Percentiles rank a stretch among this genome's conserved stretches.
Conservation (phyloP, 2,113 vertebrate species). For the Callopanchax toddi region DNA sequence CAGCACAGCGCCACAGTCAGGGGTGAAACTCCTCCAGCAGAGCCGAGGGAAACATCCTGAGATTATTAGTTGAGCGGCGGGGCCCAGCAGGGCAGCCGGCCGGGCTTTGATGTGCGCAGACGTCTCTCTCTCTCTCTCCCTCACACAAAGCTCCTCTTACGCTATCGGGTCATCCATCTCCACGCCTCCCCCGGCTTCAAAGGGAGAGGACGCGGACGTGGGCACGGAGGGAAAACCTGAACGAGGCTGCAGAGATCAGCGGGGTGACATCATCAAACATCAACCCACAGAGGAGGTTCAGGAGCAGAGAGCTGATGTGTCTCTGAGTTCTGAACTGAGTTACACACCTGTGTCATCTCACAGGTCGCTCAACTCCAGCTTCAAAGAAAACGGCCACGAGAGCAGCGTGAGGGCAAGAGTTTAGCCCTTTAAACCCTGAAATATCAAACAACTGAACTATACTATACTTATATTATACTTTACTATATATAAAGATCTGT, state of each 20-base stretch:
- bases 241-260: neutral
- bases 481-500: no score
- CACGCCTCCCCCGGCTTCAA: conserved; percentile 57
- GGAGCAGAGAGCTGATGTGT: no score
- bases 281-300: conserved; percentile 10
- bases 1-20: conserved; percentile 44
- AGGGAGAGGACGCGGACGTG: conserved; percentile 41
- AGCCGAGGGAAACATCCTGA: conserved; percentile 63
- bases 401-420: no score
- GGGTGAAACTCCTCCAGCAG: conserved; percentile 45
- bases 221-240: conserved; percentile 39
- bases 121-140: conserved; percentile 53
- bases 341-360: no score
- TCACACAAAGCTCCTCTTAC: conserved; percentile 41
- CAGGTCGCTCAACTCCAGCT: no score
- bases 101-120: conserved; percentile 71
- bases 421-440: no score
- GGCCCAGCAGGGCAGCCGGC: conserved; percentile 55
- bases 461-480: no score
- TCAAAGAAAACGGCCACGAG: no score
- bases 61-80: conserved; percentile 66
- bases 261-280: conserved; percentile 37
- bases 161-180: conserved; percentile 57
- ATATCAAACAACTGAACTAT: no score
- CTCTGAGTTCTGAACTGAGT: no score